phyloP scores from a whole-genome alignment of 2,888 invertebrate species.

The Trypoxylon attenuatum region DNA sequence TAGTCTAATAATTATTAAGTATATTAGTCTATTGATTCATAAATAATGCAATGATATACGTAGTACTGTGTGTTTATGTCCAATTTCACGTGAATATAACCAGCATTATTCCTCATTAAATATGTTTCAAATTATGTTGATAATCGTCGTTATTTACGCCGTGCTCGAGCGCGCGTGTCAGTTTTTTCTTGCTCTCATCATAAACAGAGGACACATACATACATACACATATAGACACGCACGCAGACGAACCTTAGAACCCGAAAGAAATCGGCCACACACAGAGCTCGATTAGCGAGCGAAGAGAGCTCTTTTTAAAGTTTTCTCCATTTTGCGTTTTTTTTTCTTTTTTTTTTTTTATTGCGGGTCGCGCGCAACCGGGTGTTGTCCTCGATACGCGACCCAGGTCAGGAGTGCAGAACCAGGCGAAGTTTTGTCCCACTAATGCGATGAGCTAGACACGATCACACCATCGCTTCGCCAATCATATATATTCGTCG shows the following conservation, averaged over 20 bases:
- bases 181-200: too few species aligned
- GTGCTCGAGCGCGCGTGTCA: too few species aligned
- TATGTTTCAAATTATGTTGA: slow-evolving; percentile 71
- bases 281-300: too few species aligned
- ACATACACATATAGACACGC: not conserved
- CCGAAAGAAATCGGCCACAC: not conserved
- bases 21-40: slow-evolving; percentile 74
- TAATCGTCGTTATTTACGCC: slow-evolving; percentile 62
- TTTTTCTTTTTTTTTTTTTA: slow-evolving; percentile 10
- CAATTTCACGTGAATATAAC: slow-evolving; percentile 74
- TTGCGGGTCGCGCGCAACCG: slow-evolving; percentile 3
- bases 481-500: too few species aligned
- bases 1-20: slow-evolving; percentile 75
- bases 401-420: not conserved
- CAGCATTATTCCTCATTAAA: slow-evolving; percentile 72
- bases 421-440: not conserved
- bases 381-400: too few species aligned
- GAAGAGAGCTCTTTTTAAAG: too few species aligned
- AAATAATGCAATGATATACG: slow-evolving; percentile 74
- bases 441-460: not conserved
- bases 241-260: slow-evolving; percentile 28
- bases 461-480: not conserved
- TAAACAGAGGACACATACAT: not conserved
- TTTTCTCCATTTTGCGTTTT: slow-evolving; percentile 19
- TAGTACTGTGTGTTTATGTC: slow-evolving; percentile 75